phyloP scores from a whole-genome alignment of 2,113 vertebrate genomes.

The Dolichallabes microphthalmus region DNA sequence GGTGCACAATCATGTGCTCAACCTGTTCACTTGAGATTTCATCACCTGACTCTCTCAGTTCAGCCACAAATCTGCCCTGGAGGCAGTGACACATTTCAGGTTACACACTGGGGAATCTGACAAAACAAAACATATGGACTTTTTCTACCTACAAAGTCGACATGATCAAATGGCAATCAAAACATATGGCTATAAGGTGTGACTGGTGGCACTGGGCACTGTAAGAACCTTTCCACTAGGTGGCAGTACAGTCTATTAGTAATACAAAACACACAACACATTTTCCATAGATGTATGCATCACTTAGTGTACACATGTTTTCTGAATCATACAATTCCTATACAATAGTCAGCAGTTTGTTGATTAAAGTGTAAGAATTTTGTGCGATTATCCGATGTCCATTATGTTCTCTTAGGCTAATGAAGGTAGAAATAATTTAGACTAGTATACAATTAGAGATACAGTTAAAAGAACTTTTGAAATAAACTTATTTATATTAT shows the following conservation, averaged over 20 bases:
- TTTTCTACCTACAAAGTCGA: neutral
- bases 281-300: neutral
- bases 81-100: too few relatives aligned
- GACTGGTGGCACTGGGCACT: neutral
- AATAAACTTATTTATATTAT: neutral
- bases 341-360: neutral
- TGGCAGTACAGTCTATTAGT: conserved; percentile 28
- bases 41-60: neutral
- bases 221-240: conserved; percentile 43
- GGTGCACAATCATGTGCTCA: neutral
- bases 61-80: neutral
- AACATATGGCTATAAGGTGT: neutral
- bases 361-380: neutral
- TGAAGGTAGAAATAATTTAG: neutral
- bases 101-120: neutral
- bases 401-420: neutral
- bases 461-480: neutral
- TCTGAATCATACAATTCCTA: neutral
- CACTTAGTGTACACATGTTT: neutral
- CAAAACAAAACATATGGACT: neutral
- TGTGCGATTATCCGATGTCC: neutral
- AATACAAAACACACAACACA: neutral
- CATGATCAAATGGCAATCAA: neutral
- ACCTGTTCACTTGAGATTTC: neutral
- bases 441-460: neutral